A percentile compares a stretch with the other conserved stretches of the same genome.
Conservation (phyloP, 2,113 vertebrate genomes). For the Hemibates koningsi region DNA sequence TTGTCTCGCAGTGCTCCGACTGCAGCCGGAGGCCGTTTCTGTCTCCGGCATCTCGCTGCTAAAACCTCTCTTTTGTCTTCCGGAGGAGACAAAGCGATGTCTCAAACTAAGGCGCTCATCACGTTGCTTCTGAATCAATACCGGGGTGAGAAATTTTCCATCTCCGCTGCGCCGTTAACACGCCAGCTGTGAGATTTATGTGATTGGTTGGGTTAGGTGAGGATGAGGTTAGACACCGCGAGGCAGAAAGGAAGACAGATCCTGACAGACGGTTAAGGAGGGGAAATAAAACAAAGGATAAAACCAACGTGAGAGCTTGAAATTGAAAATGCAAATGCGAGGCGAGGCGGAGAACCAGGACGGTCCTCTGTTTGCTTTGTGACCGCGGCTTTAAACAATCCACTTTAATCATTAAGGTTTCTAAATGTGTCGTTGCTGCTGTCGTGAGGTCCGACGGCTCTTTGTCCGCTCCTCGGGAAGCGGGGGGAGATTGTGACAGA, state of each 20-base stretch:
- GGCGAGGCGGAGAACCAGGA: background rate
- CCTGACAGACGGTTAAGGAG: background rate
- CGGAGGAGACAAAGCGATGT: background rate
- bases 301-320: background rate
- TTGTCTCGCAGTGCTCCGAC: background rate
- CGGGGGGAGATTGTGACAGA: background rate
- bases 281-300: background rate
- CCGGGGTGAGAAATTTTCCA: background rate
- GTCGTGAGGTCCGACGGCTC: background rate
- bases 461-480: background rate
- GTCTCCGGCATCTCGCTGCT: background rate
- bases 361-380: background rate
- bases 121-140: background rate
- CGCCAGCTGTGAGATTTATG: background rate
- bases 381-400: background rate
- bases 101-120: background rate
- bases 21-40: background rate
- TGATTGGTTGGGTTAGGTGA: background rate
- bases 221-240: background rate
- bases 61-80: background rate
- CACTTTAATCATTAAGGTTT: background rate
- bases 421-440: background rate
- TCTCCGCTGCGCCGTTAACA: background rate
- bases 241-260: background rate
- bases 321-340: conserved; percentile 9